A percentile compares a stretch with the other conserved stretches of the same genome.
These are phyloP conservation scores for Picathartes gymnocephalus DNA, from an alignment of 2,113 vertebrate genomes.

Conservation along the genomic window DNA sequence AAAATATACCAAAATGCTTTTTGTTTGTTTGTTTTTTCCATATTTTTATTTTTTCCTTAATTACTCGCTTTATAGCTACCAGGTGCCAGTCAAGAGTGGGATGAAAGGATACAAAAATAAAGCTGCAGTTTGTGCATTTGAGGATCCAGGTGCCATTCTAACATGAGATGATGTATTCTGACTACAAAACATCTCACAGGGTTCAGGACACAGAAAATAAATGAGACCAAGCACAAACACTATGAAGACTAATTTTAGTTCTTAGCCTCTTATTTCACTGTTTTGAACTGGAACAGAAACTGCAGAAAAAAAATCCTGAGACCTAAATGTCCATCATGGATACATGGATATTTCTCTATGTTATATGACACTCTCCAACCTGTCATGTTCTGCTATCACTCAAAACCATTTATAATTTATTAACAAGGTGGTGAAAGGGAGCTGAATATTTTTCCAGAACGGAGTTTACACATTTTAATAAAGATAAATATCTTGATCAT, in stretches of 20 bases:
- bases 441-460: not conserved
- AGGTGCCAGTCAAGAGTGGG: not conserved
- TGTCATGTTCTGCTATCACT: not conserved
- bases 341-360: not conserved
- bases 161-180: not conserved
- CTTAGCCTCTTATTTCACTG: not conserved
- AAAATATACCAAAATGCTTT: not conserved
- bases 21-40: not conserved
- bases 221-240: not conserved
- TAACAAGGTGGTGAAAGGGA: constrained; percentile 30
- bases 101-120: not conserved
- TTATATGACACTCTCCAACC: not conserved
- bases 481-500: not conserved
- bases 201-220: not conserved
- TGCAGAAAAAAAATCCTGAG: not conserved
- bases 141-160: not conserved
- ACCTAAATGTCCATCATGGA: not conserved
- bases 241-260: not conserved
- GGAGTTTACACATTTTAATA: not conserved
- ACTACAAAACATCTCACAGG: not conserved
- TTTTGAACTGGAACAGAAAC: not conserved
- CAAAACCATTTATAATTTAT: constrained; percentile 4
- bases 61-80: not conserved
- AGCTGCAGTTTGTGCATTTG: not conserved
- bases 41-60: not conserved